Base-by-base conservation (phyloP, 2,888 invertebrate species). In the Melitaea athalia region DNA sequence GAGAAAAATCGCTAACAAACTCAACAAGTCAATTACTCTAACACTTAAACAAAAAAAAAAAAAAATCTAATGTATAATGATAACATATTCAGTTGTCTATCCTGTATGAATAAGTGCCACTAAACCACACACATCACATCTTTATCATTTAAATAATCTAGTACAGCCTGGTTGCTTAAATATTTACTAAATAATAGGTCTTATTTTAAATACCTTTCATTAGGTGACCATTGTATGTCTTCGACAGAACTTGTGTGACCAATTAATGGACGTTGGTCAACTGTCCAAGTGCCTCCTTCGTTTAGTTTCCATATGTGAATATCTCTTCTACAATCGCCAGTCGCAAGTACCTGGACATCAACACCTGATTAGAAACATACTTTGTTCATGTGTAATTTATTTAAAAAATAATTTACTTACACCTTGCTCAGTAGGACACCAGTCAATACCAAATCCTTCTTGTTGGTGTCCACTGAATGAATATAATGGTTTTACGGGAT, bases 211-310 rank as follows among this genome's bases (percentile, higher is more conserved):
- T 81, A 88, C 93, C 89, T 93, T 92, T 99, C 99, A 89, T 96
- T 98, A 1, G 99, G 99, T 69, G 99, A 99, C 99, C 99, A 99
- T 82, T 99, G 99, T 72, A 99, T 93, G 87, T 99, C 99, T 93
- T 99, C 99, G 12, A 99, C 98, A 42, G 99, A 99, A 60, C 94
- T 95, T 24, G 95, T 96, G 84, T 99, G 99, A 0, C 97, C 98
- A 62, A 95, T 92, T 67, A 97, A 94, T 0, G 99, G 97, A 61
- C 97, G 94, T 85, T 98, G 97, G 87, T 99, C 98, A 0, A 99
- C 97, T 77, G 94, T 94, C 99, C 99, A 99, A 12, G 93, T 93
- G 14, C 95, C 95, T 70, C 94, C 95, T 82, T 97, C 95, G 67
- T 94, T 92, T 33, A 98, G 97, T 74, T 94, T 95, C 99, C 99